phyloP scores from a whole-genome alignment of 2,113 vertebrate genomes.

The Alexandromys fortis region DNA sequence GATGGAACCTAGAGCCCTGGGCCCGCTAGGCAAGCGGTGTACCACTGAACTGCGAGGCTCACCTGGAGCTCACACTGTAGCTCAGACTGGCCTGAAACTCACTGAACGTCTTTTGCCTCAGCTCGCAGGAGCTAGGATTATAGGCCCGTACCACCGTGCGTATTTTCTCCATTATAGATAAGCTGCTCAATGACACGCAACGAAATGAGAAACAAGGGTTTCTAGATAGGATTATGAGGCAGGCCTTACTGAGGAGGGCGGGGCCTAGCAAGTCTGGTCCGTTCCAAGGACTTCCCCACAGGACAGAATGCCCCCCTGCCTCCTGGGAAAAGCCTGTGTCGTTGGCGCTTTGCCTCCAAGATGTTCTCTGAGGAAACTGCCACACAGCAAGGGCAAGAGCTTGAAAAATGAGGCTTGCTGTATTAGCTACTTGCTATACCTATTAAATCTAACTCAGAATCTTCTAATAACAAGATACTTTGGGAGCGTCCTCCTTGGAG shows the following conservation, averaged over 20 bases:
- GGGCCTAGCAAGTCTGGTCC: background rate
- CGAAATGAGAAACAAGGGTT: background rate
- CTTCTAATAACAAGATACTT: background rate
- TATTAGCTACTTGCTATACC: background rate
- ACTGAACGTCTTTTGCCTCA: background rate
- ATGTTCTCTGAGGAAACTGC: background rate
- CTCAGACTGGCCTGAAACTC: background rate
- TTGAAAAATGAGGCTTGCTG: background rate
- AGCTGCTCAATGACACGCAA: background rate
- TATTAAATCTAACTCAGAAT: background rate
- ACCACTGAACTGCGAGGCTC: background rate
- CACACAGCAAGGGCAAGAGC: background rate
- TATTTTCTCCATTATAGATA: background rate
- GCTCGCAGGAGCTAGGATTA: background rate
- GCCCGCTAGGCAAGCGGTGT: background rate
- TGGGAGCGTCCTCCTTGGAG: background rate
- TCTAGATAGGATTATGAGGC: background rate
- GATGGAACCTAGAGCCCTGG: background rate
- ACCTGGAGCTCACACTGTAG: background rate
- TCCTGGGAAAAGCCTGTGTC: background rate
- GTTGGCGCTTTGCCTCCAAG: background rate
- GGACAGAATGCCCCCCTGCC: background rate
- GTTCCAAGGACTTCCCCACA: background rate
- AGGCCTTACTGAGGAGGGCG: background rate
- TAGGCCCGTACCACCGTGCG: background rate